Conservation (phyloP, 2,888 invertebrate genomes). For the Drosophila lacicola region DNA sequence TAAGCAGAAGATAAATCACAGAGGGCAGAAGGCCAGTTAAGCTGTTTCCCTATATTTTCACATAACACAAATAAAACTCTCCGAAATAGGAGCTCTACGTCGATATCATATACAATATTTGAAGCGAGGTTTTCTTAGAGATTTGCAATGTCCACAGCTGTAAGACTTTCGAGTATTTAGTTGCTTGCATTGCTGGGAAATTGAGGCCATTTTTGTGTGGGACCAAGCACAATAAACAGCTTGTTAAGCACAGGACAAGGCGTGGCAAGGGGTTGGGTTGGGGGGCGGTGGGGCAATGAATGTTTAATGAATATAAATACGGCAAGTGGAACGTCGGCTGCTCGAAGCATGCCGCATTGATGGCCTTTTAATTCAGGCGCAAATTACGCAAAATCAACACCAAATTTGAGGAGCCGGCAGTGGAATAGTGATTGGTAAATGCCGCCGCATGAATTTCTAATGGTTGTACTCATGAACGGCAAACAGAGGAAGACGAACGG, state of each 20-base stretch:
- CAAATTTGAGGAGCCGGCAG: constrained; percentile 22
- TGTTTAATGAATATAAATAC: constrained; percentile 75
- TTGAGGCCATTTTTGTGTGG: neutral
- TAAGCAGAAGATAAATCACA: no score
- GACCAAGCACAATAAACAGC: constrained; percentile 25
- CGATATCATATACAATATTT: neutral
- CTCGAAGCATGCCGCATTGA: constrained; percentile 48
- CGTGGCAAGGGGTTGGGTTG: constrained; percentile 17
- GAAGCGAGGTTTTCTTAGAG: neutral
- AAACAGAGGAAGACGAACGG: constrained; percentile 4
- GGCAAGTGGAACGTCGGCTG: constrained; percentile 46
- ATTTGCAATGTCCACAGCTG: neutral
- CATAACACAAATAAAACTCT: neutral
- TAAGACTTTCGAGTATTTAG: neutral
- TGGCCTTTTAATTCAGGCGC: constrained; percentile 74
- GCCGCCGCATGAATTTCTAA: constrained; percentile 70
- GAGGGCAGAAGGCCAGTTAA: no score
- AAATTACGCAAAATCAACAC: constrained; percentile 79
- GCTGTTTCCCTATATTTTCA: neutral
- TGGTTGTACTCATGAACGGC: constrained; percentile 40
- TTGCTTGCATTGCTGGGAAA: neutral
- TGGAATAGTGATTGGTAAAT: constrained; percentile 61
- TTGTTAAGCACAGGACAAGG: neutral
- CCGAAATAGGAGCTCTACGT: neutral
- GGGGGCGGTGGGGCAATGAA: constrained; percentile 45